Evolutionary conservation across 1,140 invertebrate species (phyloP), one percentile per base, ranked within the genome.

Genomic region (Doryteuthis pealeii): DNA sequence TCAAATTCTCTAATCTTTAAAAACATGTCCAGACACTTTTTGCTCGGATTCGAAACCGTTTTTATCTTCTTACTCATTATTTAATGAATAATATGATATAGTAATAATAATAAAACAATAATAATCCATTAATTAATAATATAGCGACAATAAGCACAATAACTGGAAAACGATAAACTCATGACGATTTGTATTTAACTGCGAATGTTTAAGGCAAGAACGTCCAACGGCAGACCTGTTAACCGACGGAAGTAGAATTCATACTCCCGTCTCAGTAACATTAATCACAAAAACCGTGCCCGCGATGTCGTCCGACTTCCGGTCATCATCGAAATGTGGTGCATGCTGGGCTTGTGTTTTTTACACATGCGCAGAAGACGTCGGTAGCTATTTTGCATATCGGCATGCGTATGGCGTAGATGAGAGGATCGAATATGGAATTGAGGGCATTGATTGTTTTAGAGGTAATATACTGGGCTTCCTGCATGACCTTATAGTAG

Each of bases 341-440:
- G 68, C 35, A 54, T n/a, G 35, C 67, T 35, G 15, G 31, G 30
- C 28, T 32, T 14, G 5, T 67, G 66, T 32, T 73, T 70, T 18
- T 73, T 45, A 22, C 77, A 78, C 40, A 40, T 68, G 10, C 71
- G 74, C 54, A 78, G 76, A 8, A 80, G 69, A 1, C 74, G 35
- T n/a, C 74, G 74, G 43, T 83, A 84, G 6, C 83, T 82, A 5
- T 74, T 67, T 70, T 82, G 79, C 30, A 86, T 80, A 74, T 93
- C 91, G 35, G 88, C 89, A 93, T 92, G 68, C 92, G 83, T 2
- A 91, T 89, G 3, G 92, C 91, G 80, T 93, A 93, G 54, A 93
- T 92, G 65, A 93, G 91, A 0, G 92, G 92, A 84, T 93, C 92
- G 33, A 90, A 88, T 12, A 92, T 80, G 28, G 91, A 90, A 80